Evolutionary conservation across 2,113 vertebrate species (phyloP).

Genomic region (Sinocyclocheilus anophthalmus): DNA sequence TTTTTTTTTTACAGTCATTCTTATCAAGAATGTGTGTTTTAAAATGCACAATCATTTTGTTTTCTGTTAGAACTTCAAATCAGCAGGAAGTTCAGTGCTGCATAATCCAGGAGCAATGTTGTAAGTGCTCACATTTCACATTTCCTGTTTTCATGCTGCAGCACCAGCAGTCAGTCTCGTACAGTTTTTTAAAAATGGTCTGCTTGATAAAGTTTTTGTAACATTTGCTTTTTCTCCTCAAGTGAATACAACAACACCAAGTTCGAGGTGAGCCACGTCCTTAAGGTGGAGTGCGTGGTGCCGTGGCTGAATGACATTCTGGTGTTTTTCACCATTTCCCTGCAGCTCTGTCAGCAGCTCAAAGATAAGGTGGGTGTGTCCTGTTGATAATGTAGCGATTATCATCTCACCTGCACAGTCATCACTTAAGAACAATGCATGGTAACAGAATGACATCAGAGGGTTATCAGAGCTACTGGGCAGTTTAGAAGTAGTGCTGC

Average conservation of each 20-base stretch:
- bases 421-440: not conserved
- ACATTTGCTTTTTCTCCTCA: conserved; percentile 10
- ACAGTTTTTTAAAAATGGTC: not conserved
- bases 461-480: not conserved
- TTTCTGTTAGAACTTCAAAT: conserved; percentile 85
- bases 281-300: conserved; percentile 95
- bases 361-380: conserved; percentile 89
- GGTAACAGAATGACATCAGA: not conserved
- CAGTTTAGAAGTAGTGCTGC: not conserved
- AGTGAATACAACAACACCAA: conserved; percentile 90
- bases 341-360: conserved; percentile 98
- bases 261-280: conserved; percentile 95
- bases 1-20: not conserved
- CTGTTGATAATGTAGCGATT: not conserved
- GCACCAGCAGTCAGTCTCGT: not conserved
- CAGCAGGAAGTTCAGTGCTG: conserved; percentile 88
- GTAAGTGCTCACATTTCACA: conserved; percentile 78
- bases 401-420: not conserved
- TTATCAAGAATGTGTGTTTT: not conserved
- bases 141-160: conserved; percentile 15
- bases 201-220: not conserved
- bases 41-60: not conserved
- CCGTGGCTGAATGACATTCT: conserved; percentile 95
- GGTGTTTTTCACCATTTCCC: conserved; percentile 96
- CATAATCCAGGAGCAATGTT: conserved; percentile 95